These are phyloP conservation scores for Ormyrus pomaceus DNA, from an alignment of 2,888 invertebrate genomes.

Conservation along the genomic window DNA sequence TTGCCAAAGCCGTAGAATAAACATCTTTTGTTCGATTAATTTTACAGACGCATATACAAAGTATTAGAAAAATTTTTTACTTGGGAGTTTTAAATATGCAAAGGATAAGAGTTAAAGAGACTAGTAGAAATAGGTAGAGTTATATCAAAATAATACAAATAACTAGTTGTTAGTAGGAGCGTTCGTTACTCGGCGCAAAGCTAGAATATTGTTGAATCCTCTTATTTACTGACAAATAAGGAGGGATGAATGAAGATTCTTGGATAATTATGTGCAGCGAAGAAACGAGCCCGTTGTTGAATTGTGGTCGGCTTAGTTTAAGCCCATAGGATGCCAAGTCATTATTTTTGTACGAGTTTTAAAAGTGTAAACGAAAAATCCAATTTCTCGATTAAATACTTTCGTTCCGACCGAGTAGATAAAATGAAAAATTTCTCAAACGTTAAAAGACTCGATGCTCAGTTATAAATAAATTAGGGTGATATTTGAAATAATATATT, in stretches of 20 bases:
- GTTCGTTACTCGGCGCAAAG: background rate
- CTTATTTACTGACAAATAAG: constrained; percentile 12
- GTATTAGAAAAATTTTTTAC: constrained; percentile 22
- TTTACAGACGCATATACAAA: constrained; percentile 12
- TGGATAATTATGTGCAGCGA: constrained; percentile 35
- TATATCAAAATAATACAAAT: constrained; percentile 15
- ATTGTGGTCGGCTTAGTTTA: constrained; percentile 33
- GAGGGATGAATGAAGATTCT: background rate
- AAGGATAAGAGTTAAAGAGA: constrained; percentile 3
- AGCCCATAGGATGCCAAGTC: constrained; percentile 54
- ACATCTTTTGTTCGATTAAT: constrained; percentile 1
- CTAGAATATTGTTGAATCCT: constrained; percentile 40
- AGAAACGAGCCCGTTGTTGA: constrained; percentile 42
- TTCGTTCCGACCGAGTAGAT: constrained; percentile 1
- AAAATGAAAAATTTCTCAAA: constrained; percentile 9
- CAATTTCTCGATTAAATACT: background rate
- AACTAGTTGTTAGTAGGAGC: constrained; percentile 17
- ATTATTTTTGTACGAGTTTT: constrained; percentile 74
- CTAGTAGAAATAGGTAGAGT: constrained; percentile 38
- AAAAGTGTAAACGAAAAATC: constrained; percentile 47
- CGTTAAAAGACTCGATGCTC: background rate
- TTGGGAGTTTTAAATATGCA: constrained; percentile 8
- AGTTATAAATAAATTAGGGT: background rate
- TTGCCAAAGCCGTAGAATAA: too few relatives aligned
- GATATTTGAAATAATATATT: constrained; percentile 5